Evolutionary conservation across 2,113 vertebrate species (phyloP), one percentile per base, ranked within the genome.

Genomic region (Theropithecus gelada): DNA sequence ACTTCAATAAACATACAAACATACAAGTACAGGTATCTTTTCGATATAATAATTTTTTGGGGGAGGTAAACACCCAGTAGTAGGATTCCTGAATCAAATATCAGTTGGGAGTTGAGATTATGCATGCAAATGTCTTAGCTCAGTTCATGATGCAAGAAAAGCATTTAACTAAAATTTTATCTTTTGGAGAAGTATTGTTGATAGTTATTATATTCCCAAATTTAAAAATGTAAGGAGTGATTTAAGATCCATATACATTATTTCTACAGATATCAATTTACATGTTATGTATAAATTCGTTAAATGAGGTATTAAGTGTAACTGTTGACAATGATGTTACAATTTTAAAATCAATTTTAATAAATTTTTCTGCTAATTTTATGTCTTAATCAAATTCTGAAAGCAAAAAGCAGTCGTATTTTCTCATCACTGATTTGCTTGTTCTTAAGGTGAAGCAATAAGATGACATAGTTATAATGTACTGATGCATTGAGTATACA

Each of bases 21-120:
- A 32, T 64, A 14, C 27, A 64, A 64, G 61, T 64, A 64, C 12
- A 30, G 27, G 61, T 64, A 13, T 30, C 27, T 64, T 64, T 64
- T 64, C 6, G 2, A 32, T 64, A 64, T 32, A 30, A 30, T 30
- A 64, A 30, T 64, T 64, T 64, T 32, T 0, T 0, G 12, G 27
- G 61, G 12, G 12, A 32, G 5, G 61, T 64, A 64, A 64, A 64
- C 30, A 64, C 5, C 27, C 12, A 14, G 61, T 14, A 32, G 61
- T 64, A 64, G 27, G 27, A 64, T 64, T 64, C 61, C 61, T 64
- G 27, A 32, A 32, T 32, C 27, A 64, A 64, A 32, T 64, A 64
- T 32, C 61, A 13, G 2, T 32, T 32, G 20, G 10, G 8, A 48
- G n/a, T 40, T n/a, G 73, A 87, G 25, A 48, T 70, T 45, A 48